Percentiles rank a stretch among this genome's conserved stretches.
These are phyloP conservation scores for Orthosia gothica DNA, from an alignment of 2,888 invertebrate species.

Conservation along the genomic window DNA sequence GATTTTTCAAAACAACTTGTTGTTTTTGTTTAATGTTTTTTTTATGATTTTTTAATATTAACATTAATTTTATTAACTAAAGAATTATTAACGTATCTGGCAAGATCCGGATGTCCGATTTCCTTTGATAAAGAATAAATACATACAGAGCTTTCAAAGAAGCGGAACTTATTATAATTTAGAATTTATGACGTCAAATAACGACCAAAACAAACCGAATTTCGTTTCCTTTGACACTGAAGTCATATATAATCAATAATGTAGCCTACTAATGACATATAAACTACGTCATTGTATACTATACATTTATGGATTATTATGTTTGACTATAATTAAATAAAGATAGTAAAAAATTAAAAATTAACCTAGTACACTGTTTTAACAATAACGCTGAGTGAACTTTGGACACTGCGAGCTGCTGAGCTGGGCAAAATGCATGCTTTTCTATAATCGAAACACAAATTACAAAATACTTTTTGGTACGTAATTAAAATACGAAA, in stretches of 20 bases:
- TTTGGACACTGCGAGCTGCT: too few species aligned
- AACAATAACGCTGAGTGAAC: neutral
- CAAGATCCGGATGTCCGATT: neutral
- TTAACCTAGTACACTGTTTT: neutral
- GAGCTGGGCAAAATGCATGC: too few species aligned
- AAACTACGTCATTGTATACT: neutral
- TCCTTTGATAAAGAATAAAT: conserved; percentile 6
- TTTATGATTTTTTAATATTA: neutral
- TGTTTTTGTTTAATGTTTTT: neutral
- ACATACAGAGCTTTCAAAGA: neutral
- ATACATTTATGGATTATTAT: neutral
- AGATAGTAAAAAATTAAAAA: too few species aligned
- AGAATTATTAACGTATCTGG: neutral
- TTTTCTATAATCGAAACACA: too few species aligned
- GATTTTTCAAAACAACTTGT: neutral
- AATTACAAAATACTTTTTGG: too few species aligned
- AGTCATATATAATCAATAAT: conserved; percentile 2
- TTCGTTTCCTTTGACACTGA: conserved; percentile 10
- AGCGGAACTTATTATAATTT: conserved; percentile 6
- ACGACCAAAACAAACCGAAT: neutral
- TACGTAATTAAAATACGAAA: too few species aligned
- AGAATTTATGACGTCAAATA: conserved; percentile 3
- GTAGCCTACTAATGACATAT: neutral
- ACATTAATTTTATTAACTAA: neutral
- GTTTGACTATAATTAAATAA: neutral